A percentile compares a stretch with the other conserved stretches of the same genome.
These are phyloP conservation scores for Loris lydekkerianus DNA, from an alignment of 2,797 vertebrate genomes.

Conservation along the genomic window DNA sequence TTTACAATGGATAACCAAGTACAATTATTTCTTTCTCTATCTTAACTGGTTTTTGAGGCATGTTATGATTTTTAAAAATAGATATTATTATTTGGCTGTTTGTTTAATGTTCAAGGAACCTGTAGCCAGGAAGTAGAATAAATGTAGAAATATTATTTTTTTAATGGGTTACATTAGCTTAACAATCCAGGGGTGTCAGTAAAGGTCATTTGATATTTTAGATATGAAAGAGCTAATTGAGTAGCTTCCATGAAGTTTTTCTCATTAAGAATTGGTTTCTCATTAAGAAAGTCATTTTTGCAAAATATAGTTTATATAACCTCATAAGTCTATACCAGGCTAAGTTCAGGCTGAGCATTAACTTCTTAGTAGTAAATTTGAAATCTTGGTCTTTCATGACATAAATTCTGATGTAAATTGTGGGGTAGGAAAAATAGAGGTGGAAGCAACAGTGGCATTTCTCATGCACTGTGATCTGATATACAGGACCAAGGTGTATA, in stretches of 20 bases:
- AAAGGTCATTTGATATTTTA: conserved; percentile 40
- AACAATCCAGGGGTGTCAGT: conserved; percentile 10
- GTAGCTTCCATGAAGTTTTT: not conserved
- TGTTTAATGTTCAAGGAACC: conserved; percentile 13
- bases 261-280: conserved; percentile 7
- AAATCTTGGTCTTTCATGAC: conserved; percentile 32
- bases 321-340: not conserved
- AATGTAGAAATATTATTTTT: conserved; percentile 46
- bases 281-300: not conserved
- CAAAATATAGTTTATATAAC: conserved; percentile 4
- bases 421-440: too few species aligned
- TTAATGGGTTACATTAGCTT: not conserved
- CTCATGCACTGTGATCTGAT: not conserved
- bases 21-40: conserved; percentile 48
- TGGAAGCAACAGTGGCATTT: not conserved
- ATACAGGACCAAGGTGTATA: not conserved
- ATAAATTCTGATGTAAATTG: not conserved
- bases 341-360: conserved; percentile 26
- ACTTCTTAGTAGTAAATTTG: not conserved
- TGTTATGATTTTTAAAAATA: not conserved
- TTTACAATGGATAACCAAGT: not conserved
- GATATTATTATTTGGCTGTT: not conserved
- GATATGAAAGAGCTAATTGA: not conserved
- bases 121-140: not conserved
- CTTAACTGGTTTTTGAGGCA: conserved; percentile 27